Base-by-base conservation (phyloP, 2,888 invertebrate genomes). In the Phasia obesa region DNA sequence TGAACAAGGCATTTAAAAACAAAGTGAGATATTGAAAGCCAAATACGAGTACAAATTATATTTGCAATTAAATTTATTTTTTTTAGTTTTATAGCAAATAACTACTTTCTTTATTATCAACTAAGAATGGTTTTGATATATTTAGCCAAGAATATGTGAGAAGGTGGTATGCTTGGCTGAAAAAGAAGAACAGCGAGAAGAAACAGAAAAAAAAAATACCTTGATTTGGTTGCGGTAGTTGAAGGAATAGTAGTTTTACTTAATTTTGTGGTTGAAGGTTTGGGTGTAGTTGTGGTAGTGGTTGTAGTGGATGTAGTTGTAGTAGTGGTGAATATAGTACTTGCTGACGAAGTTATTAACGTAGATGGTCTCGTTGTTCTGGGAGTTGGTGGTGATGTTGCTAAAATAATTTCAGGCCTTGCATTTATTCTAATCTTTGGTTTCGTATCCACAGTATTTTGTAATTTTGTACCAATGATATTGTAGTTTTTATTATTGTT, bases 221-320 rank as follows among this genome's bases (percentile, higher is more conserved):
- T 87, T 80, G 87, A 80, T 76, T 84, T 85, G 11, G 85, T 85
- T 84, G 86, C 84, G 38, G 80, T 81, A 51, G 81, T 65, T 71
- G 87, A 86, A 86, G 85, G 75, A 65, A 69, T 83, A 42, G 62
- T 65, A 38, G 67, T 71, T 78, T 75, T 76, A 51, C 35, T 74
- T 71, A 67, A 80, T 85, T 85, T 91, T 92, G 92, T 85, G 57
- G 84, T 84, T 57, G 81, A 87, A 65, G 85, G 86, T 51, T 81
- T 86, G 65, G 88, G 86, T 90, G 91, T 91, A 88, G 92, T 92
- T 89, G 92, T 92, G 88, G 92, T 92, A 91, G 92, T 92, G 87
- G 92, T 92, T 90, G 90, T 91, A 84, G 92, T 92, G 87, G 92
- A 92, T 90, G 90, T 91, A 84, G 90, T 92, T 92, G 80, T 67